Base-by-base conservation (phyloP, 1,140 invertebrate species). In the Heliconius nattereri region DNA sequence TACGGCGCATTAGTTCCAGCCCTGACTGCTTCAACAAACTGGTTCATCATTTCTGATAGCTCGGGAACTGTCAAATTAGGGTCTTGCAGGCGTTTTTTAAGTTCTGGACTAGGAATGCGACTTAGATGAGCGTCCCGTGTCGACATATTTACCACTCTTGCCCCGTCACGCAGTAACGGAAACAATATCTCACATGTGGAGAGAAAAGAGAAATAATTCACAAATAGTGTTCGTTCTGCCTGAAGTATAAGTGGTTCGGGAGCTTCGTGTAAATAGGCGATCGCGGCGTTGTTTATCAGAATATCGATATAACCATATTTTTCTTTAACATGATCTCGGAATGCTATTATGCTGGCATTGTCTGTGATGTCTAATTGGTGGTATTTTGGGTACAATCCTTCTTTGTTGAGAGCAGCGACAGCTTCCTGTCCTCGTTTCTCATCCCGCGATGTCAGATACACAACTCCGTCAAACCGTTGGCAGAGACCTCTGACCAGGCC, bases 211-310 rank as follows among this genome's bases (percentile, higher is more conserved):
- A 96, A 97, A 86, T 96, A 97, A 90, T 98, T 98, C 0, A 96
- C 96, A 60, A 89, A 90, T 2, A 97, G 84, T 1, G 97, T 97
- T 80, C 96, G 94, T 83, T 96, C 95, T 0, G 97, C 97, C 94
- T 98, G 97, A 32, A 96, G 94, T 2, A 89, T 83, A 80, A 96
- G 96, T 3, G 97, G 95, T 79, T 96, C 97, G 1, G 95, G 95
- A 0, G 96, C 95, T 78, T 90, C 88, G 19, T 82, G 78, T 93
- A 96, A 97, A 86, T 96, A 98, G 7, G 97, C 96, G 75, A 98
- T 98, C 0, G 96, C 98, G 72, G 98, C 98, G 95, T 98, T 98
- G 87, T 98, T 98, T 0, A 98, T 95, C 20, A 98, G 91, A 40
- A 98, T 84, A 95, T 98, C 97, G 2, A 98, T 89, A 1, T 97